These are phyloP conservation scores for Cygnus atratus DNA, from an alignment of 2,113 vertebrate species.

Conservation along the genomic window DNA sequence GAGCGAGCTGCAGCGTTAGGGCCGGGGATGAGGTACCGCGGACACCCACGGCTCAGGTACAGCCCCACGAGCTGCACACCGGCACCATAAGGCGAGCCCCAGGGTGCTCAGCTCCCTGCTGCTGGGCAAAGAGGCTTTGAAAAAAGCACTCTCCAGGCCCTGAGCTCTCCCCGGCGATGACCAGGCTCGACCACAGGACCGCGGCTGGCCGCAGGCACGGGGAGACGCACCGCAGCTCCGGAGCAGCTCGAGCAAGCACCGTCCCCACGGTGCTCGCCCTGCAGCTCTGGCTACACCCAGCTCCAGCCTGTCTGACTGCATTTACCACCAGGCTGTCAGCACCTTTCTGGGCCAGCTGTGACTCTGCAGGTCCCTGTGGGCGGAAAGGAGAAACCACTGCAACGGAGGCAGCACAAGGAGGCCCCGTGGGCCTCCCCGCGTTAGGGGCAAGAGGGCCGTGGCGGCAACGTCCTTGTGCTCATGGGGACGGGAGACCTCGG, in stretches of 20 bases:
- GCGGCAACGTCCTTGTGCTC: background rate
- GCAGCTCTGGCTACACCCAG: constrained; percentile 18
- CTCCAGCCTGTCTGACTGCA: constrained; percentile 48
- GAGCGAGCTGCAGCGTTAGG: background rate
- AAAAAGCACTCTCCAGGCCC: background rate
- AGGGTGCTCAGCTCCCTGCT: background rate
- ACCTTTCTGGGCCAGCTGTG: background rate
- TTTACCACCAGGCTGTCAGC: background rate
- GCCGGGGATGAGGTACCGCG: background rate
- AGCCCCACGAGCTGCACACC: background rate
- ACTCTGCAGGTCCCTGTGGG: background rate
- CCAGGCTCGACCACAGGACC: background rate
- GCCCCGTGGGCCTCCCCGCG: background rate
- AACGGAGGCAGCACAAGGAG: background rate
- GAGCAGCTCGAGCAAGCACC: background rate
- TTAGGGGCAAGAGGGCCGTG: background rate
- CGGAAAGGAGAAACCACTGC: background rate
- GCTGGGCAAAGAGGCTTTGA: background rate
- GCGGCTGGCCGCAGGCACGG: background rate
- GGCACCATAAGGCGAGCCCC: background rate
- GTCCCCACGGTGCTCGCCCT: background rate
- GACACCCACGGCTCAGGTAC: background rate
- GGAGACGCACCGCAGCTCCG: no score
- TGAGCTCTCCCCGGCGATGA: background rate
- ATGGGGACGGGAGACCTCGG: accelerated